phyloP scores from a whole-genome alignment of 1,140 invertebrate species.

The Caenorhabditis inopinata region DNA sequence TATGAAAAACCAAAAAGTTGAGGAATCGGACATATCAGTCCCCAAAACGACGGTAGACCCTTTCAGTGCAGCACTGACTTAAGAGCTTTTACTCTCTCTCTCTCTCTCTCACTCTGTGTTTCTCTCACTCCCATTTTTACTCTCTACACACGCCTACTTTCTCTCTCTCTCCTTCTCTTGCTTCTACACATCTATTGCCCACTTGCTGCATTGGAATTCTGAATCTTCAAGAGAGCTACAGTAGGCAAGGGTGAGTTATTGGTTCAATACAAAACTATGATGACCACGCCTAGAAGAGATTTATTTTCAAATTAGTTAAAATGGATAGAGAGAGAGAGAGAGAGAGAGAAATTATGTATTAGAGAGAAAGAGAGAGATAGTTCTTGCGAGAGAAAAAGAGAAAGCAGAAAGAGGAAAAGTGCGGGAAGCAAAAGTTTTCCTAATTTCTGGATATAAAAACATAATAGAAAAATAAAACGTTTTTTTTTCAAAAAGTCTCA shows the following conservation, averaged over 20 bases:
- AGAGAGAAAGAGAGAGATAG: neutral
- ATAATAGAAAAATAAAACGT: too few species aligned
- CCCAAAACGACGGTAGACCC: neutral
- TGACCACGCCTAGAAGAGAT: neutral
- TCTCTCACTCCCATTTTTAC: neutral
- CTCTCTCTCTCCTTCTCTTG: neutral
- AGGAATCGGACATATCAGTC: neutral
- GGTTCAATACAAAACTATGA: neutral
- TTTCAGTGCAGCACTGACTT: neutral
- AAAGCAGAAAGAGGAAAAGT: too few species aligned
- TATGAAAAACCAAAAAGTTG: neutral
- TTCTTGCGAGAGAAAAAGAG: too few species aligned
- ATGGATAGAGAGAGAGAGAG: neutral
- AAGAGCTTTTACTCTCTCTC: neutral
- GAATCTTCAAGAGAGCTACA: slow-evolving; percentile 26
- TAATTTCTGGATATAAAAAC: too few species aligned
- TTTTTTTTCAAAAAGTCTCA: too few species aligned
- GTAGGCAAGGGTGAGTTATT: slow-evolving; percentile 4
- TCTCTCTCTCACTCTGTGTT: neutral
- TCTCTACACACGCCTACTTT: neutral
- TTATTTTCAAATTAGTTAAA: neutral
- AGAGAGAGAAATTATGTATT: neutral
- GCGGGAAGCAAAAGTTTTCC: too few species aligned
- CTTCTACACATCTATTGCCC: slow-evolving; percentile 17
- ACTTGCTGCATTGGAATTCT: slow-evolving; percentile 29